phyloP scores from a whole-genome alignment of 1,140 invertebrate species.

The Halictus rubicundus region DNA sequence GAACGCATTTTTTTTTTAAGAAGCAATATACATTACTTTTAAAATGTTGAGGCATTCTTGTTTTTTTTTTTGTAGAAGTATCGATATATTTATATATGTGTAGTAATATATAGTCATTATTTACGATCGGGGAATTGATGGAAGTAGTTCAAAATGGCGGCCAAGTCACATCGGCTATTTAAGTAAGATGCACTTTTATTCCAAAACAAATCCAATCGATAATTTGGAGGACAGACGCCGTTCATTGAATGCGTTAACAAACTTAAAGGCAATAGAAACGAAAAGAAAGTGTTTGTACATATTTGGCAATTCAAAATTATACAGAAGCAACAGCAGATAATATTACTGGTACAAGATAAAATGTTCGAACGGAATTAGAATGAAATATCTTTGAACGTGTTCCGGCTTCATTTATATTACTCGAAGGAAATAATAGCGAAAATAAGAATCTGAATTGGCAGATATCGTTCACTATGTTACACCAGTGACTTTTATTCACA shows the following conservation, averaged over 20 bases:
- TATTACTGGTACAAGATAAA: constrained; percentile 49
- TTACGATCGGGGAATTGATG: constrained; percentile 78
- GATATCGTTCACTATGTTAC: constrained; percentile 34
- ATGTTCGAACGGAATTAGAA: constrained; percentile 23
- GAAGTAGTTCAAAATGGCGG: constrained; percentile 81
- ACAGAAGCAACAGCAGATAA: constrained; percentile 62
- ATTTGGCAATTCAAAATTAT: constrained; percentile 51
- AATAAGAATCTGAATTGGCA: constrained; percentile 26
- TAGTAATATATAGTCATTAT: constrained; percentile 26
- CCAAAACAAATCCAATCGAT: constrained; percentile 58
- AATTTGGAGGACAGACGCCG: constrained; percentile 69
- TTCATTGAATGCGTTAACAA: constrained; percentile 57
- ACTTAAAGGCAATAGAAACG: constrained; percentile 52
- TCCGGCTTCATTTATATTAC: neutral
- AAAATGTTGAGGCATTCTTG: constrained; percentile 49
- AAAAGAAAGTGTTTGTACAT: constrained; percentile 38
- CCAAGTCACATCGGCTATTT: constrained; percentile 72
- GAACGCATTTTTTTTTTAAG: constrained; percentile 41
- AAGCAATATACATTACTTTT: constrained; percentile 62
- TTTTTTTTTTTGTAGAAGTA: constrained; percentile 14
- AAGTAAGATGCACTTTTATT: constrained; percentile 64
- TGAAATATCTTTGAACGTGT: neutral
- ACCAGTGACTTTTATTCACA: constrained; percentile 19
- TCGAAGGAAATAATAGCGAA: neutral
- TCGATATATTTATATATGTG: constrained; percentile 1